These are phyloP conservation scores for Scytalopus superciliaris DNA, from an alignment of 2,113 vertebrate species.

Conservation along the genomic window DNA sequence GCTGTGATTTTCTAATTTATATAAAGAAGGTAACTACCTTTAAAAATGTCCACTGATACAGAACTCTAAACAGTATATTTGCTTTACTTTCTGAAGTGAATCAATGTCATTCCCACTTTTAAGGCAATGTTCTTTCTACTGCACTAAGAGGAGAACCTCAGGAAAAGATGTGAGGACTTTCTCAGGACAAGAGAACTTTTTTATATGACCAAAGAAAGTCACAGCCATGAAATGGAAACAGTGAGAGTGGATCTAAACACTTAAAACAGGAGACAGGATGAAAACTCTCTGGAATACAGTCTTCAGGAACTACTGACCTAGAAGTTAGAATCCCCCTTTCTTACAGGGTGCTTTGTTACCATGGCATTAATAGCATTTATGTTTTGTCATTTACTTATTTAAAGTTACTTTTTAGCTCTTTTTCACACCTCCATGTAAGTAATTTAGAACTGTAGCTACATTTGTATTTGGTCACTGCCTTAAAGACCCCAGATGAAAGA, in stretches of 20 bases:
- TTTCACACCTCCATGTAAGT: not conserved
- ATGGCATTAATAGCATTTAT: not conserved
- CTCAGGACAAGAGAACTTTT: not conserved
- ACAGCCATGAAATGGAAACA: not conserved
- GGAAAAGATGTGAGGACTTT: not conserved
- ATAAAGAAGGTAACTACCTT: not conserved
- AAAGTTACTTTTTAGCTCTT: not conserved
- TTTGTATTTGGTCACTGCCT: too few relatives aligned
- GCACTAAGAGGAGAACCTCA: not conserved
- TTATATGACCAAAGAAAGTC: not conserved
- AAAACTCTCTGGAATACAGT: not conserved
- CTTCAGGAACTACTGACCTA: not conserved
- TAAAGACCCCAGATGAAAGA: not conserved
- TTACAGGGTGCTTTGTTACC: not conserved
- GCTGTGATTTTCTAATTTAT: not conserved
- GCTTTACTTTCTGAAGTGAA: not conserved
- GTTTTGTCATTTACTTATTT: not conserved
- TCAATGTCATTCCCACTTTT: not conserved
- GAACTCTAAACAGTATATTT: not conserved
- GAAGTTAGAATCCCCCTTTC: not conserved
- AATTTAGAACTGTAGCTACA: not conserved
- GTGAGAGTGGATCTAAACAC: not conserved
- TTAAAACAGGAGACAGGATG: not conserved
- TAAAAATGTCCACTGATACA: not conserved
- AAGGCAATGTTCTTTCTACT: not conserved